phyloP scores from a whole-genome alignment of 1,140 invertebrate genomes.

The Drosophila auraria region DNA sequence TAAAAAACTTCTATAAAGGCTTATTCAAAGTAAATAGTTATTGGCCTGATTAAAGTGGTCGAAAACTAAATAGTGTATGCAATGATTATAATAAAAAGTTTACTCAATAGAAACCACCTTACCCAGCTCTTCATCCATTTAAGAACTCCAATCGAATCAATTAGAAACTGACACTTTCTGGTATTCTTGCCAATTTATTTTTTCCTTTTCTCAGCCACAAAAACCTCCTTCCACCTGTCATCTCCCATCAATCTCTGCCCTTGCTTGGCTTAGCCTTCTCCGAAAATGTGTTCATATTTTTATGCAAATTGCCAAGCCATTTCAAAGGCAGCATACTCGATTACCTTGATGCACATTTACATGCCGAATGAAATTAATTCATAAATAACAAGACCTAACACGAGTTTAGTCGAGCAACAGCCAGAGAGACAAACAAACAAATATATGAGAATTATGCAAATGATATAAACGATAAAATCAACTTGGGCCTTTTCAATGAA shows the following conservation, averaged over 20 bases:
- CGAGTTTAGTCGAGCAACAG: conserved; percentile 53
- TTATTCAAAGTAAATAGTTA: no score
- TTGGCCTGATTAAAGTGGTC: no score
- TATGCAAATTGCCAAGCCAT: conserved; percentile 49
- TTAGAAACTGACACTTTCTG: not conserved
- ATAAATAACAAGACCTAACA: conserved; percentile 74
- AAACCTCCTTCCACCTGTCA: conserved; percentile 8
- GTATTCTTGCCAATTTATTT: not conserved
- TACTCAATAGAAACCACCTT: no score
- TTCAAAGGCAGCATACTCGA: conserved; percentile 61
- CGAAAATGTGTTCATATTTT: conserved; percentile 58
- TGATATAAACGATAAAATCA: conserved; percentile 74
- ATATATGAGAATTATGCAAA: conserved; percentile 80
- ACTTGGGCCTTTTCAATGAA: conserved; percentile 75
- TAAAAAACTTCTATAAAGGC: no score
- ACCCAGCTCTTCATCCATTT: no score
- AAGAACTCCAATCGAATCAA: conserved; percentile 1
- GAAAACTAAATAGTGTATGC: no score
- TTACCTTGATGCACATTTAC: conserved; percentile 77
- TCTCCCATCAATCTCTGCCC: conserved; percentile 28
- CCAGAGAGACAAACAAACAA: conserved; percentile 50
- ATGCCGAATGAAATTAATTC: conserved; percentile 75
- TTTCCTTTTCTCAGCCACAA: not conserved
- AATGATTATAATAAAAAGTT: no score
- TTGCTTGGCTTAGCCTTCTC: not conserved